Evolutionary conservation across 2,113 vertebrate genomes (phyloP), one percentile per base, ranked within the genome.

Genomic region (Eretmochelys imbricata): DNA sequence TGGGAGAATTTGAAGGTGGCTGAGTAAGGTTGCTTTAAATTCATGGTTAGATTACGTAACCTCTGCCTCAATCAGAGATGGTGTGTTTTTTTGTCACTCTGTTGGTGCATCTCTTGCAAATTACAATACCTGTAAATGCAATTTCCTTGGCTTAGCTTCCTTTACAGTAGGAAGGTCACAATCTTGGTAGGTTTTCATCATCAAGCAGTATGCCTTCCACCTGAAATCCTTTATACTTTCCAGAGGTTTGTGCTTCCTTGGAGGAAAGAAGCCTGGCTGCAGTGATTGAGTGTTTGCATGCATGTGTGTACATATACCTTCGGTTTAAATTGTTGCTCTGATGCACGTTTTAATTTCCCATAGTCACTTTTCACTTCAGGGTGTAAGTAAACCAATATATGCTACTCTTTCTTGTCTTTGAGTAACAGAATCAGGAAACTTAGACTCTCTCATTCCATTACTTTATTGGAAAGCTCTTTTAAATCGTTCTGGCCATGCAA

Each of bases 1-100:
- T 4, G 22, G 38, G 35, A 78, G 38, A 82, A 57, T 93, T 91
- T 95, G 81, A 90, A 92, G 25, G 16, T 35, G 90, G 38, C 19
- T n/a, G 20, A 69, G 20, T 53, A 53, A 80, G 8, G 35, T 24
- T 86, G 13, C 27, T 53, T 75, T 25, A 80, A 25, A 59, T 91
- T 95, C 5, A 57, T 65, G 75, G 0, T 1, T 84, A 91, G 48
- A 4, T 88, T 92, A 72, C 12, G 55, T 0, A 0, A 0, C 10
- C 4, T 38, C 65, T 31, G 89, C 20, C 35, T 90, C 29, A 54
- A 0, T 85, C 17, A 51, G 1, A 75, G 4, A 38, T 51, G 0
- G 4, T 42, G 88, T 11, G 3, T 78, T 88, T 25, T 81, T 29
- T 16, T 82, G 7, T 38, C 17, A 10, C 25, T 88, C 20, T 86